Evolutionary conservation across 2,888 invertebrate species (phyloP).

Genomic region (Gisinianus flammeolus): DNA sequence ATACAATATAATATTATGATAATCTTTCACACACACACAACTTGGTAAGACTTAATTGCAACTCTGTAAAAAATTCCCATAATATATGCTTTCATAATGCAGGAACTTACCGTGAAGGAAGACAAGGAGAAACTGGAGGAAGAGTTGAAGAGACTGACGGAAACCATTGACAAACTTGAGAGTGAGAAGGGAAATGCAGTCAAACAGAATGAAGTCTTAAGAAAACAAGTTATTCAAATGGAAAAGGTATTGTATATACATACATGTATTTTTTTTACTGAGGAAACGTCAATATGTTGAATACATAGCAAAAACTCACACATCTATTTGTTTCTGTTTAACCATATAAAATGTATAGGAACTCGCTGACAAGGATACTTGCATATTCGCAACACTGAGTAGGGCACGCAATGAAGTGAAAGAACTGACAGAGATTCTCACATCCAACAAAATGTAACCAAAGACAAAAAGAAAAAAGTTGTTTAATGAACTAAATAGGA

Average conservation of each 20-base stretch:
- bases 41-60: too few relatives aligned
- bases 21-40: too few relatives aligned
- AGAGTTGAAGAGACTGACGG: slow-evolving; percentile 42
- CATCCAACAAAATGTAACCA: background rate
- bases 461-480: too few relatives aligned
- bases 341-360: too few relatives aligned
- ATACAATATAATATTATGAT: too few relatives aligned
- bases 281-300: too few relatives aligned
- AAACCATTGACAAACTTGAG: slow-evolving; percentile 45
- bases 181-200: slow-evolving; percentile 44
- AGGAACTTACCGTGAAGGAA: slow-evolving; percentile 35
- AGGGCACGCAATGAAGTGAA: slow-evolving; percentile 50
- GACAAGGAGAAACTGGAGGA: slow-evolving; percentile 44
- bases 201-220: slow-evolving; percentile 49
- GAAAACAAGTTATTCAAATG: slow-evolving; percentile 43
- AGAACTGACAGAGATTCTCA: slow-evolving; percentile 45
- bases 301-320: too few relatives aligned
- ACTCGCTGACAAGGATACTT: slow-evolving; percentile 43
- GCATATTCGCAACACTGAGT: slow-evolving; percentile 44
- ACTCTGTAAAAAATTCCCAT: too few relatives aligned
- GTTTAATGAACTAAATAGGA: too few relatives aligned
- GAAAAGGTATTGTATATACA: slow-evolving; percentile 30
- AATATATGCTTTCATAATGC: too few relatives aligned
- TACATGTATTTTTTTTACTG: background rate
- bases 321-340: too few relatives aligned